Evolutionary conservation across 2,113 vertebrate species (phyloP), one percentile per base, ranked within the genome.

Genomic region (Bubo scandiacus): DNA sequence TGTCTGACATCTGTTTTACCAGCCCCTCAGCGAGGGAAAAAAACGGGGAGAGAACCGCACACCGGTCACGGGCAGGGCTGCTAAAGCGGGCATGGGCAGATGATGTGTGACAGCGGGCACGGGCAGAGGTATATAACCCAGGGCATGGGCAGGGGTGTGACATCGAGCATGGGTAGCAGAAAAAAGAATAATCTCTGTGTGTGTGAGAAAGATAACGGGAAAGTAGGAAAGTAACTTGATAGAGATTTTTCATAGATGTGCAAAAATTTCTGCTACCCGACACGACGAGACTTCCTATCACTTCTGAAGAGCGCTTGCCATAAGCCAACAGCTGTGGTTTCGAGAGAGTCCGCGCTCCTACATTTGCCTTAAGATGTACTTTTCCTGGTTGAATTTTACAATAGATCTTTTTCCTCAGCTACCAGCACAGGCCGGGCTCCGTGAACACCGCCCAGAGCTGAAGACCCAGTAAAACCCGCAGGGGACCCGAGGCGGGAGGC

Each of bases 381-480:
- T 92, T 86, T 18, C 40, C 23, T 3, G 12, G 17, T 2, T 43
- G 26, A 12, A 73, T 95, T 88, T 80, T 13, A 30, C 51, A 8
- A 14, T 23, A 20, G 55, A 3, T 27, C 12, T 9, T 12, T 73
- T 29, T 26, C 11, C 45, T 55, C 25, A 40, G 13, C 15, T 14
- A 27, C 43, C 26, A 16, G 32, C 40, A 11, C 45, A n/a, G 70
- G 19, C 4, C 34, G 3, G 32, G 19, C 36, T 67, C 54, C 17
- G 12, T 32, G 40, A 15, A 1, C 11, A 45, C 21, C 62, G 36
- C 4, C 29, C 34, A 7, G 29, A 47, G 52, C 80, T 34, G 21
- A 10, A 47, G 6, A 10, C 3, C 12, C 14, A n/a, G 11, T 7
- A 1, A 62, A 23, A 9, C 29, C 1, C 5, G 22, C 21, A 7